Evolutionary conservation across 2,888 invertebrate species (phyloP).

Genomic region (Epicampocera succincta): DNA sequence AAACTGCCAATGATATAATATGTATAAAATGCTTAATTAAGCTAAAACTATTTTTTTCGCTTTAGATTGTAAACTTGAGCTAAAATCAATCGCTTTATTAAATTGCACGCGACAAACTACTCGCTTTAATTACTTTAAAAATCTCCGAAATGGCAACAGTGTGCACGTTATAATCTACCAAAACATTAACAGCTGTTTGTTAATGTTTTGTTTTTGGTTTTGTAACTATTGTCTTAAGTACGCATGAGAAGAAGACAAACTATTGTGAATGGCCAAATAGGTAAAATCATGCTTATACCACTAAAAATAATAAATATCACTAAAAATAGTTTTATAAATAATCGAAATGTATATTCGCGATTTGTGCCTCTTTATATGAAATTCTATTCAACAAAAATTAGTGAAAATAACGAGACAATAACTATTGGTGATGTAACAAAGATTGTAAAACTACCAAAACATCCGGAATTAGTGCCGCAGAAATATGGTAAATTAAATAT

Average conservation of each 20-base stretch:
- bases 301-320: slow-evolving; percentile 61
- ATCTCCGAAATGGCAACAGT: no score
- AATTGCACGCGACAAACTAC: no score
- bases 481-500: slow-evolving; percentile 77
- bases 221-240: slow-evolving; percentile 23
- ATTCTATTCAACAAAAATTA: slow-evolving; percentile 68
- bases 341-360: slow-evolving; percentile 24
- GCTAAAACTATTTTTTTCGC: no score
- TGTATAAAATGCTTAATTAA: no score
- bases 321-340: slow-evolving; percentile 44
- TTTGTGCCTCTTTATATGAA: slow-evolving; percentile 62
- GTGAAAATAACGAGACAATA: slow-evolving; percentile 78
- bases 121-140: no score
- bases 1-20: no score
- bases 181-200: no score
- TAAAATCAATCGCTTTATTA: no score
- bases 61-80: no score
- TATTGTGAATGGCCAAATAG: no score
- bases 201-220: neutral
- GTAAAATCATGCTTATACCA: slow-evolving; percentile 64
- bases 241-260: no score
- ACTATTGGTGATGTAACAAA: slow-evolving; percentile 89
- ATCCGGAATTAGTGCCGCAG: slow-evolving; percentile 91
- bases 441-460: slow-evolving; percentile 84
- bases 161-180: neutral